These are phyloP conservation scores for Sesamia nonagrioides DNA, from an alignment of 1,140 invertebrate species.

Conservation along the genomic window DNA sequence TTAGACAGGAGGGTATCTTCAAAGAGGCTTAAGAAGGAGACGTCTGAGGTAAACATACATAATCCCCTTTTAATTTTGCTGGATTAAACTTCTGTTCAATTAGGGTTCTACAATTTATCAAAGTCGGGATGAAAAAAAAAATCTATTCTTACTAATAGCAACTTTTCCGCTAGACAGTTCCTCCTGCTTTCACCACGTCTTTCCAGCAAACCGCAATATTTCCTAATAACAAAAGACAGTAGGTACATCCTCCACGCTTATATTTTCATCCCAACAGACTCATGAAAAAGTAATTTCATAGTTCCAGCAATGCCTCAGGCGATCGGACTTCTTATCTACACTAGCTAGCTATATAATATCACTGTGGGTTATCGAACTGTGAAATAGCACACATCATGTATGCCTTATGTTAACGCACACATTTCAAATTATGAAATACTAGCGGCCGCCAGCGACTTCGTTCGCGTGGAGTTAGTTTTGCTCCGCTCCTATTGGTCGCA, in stretches of 20 bases:
- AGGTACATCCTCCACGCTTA: not conserved
- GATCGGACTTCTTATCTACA: not conserved
- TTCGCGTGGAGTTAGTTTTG: too few species aligned
- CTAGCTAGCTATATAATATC: not conserved
- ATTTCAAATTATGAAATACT: not conserved
- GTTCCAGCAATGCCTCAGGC: not conserved
- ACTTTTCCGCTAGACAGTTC: not conserved
- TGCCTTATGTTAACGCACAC: conserved; percentile 36
- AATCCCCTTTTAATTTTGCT: conserved; percentile 11
- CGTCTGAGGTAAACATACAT: not conserved
- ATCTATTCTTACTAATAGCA: not conserved
- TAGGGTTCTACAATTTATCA: not conserved
- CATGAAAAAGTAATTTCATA: conserved; percentile 21
- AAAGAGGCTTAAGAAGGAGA: conserved; percentile 9
- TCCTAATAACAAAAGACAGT: not conserved
- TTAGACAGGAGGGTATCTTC: not conserved
- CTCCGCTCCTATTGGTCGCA: too few species aligned
- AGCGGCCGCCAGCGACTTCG: too few species aligned
- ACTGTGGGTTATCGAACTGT: conserved; percentile 36
- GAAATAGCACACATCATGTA: conserved; percentile 39
- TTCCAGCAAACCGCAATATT: not conserved
- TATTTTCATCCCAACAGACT: not conserved
- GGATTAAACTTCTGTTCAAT: not conserved
- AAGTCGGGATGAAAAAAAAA: not conserved
- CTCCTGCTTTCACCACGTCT: not conserved